Base-by-base conservation (phyloP, 92 coral and sea anemone genomes). In the Siderastrea siderea region DNA sequence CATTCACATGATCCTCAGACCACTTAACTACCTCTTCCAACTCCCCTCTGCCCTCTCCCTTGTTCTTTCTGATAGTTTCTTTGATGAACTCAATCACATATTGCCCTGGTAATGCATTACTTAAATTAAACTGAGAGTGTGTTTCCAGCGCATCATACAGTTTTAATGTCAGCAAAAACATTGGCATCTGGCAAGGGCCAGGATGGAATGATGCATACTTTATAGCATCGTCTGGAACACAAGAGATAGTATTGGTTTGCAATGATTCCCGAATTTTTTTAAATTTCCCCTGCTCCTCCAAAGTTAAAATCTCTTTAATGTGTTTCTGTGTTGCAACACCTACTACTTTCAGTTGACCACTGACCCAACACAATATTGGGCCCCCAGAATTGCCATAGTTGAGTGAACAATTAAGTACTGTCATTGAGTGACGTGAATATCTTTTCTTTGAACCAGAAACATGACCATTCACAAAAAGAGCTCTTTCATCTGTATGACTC, bases 311-410 rank as follows among this genome's bases (percentile, higher is more conserved):
- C 46, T 68, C 47, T 55, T 81, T 81, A 16, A 68, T 38, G 73
- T 81, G 85, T 13, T 81, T 81, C 76, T 81, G 76, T 6, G 45
- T 52, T 43, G 74, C 73, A 68, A 81, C 74, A 67, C 74, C 84
- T 19, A 80, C 74, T 9, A 80, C 84, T 64, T 17, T 80, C 7
- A 65, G 12, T 43, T 80, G 62, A 50, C 64, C 74, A 17, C 38
- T 8, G n/a, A 65, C 64, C 50, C 62, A 65, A 43, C 62, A 53
- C 10, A 80, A 74, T 2, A 80, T 55, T 19, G 84, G 84, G 1
- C 84, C 74, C 2, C 84, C 84, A 65, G 84, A 80, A 19, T 66
- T 80, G 14, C 84, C 84, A 51, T 64, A 65, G 26, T 80, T 80
- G 10, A 65, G 74, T 1, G 84, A 1, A 44, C 74, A 65, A 44